phyloP scores from a whole-genome alignment of 1,140 invertebrate genomes.

The Dryas iulia region DNA sequence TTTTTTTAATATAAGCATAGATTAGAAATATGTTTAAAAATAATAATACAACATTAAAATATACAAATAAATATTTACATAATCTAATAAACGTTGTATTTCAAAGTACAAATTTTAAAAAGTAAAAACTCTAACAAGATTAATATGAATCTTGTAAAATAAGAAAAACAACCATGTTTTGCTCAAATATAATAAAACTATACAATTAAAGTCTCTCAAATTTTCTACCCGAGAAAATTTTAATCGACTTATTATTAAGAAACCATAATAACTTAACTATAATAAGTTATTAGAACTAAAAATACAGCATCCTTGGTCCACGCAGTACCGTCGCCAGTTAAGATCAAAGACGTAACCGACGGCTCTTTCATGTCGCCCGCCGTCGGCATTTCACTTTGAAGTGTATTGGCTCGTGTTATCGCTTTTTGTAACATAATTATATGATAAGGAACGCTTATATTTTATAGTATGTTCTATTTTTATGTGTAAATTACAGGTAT shows the following conservation, averaged over 20 bases:
- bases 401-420: slow-evolving; percentile 41
- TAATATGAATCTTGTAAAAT: no score
- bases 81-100: no score
- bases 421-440: slow-evolving; percentile 57
- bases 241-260: background rate
- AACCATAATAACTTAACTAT: slow-evolving; percentile 21
- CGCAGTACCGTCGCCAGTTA: slow-evolving; percentile 47
- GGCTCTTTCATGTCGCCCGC: slow-evolving; percentile 55
- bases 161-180: no score
- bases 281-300: slow-evolving; percentile 35
- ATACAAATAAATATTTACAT: no score
- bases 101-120: no score
- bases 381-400: slow-evolving; percentile 60
- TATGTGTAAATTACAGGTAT: background rate
- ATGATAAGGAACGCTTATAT: slow-evolving; percentile 21
- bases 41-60: no score
- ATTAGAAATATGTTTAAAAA: no score
- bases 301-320: slow-evolving; percentile 35
- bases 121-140: no score
- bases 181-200: no score
- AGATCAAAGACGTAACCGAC: slow-evolving; percentile 49
- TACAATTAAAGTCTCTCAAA: background rate
- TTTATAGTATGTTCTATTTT: slow-evolving; percentile 14
- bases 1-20: no score
- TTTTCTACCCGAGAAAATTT: slow-evolving; percentile 5